Conservation (phyloP, 2,113 vertebrate species). For the Sinocyclocheilus rhinocerous region DNA sequence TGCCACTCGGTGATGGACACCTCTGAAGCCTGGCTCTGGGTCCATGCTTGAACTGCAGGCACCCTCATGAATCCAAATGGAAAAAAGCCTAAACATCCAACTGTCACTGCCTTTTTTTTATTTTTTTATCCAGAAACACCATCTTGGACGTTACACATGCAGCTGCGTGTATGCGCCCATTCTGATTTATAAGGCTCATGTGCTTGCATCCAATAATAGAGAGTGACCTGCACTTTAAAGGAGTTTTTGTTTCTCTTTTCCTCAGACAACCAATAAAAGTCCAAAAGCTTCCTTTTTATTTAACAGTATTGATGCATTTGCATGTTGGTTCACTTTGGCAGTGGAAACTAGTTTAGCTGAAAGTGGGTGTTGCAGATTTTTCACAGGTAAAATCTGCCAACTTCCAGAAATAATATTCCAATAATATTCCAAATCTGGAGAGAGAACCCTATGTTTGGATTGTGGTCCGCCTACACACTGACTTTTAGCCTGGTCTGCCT, state of each 20-base stretch:
- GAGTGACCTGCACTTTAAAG: neutral
- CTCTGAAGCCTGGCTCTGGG: conserved; percentile 55
- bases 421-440: conserved; percentile 42
- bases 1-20: conserved; percentile 58
- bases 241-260: neutral
- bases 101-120: neutral
- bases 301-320: neutral
- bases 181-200: conserved; percentile 18
- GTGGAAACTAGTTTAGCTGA: neutral
- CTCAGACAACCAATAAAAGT: neutral
- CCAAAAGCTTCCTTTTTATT: neutral
- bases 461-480: conserved; percentile 48
- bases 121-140: neutral
- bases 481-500: conserved; percentile 24
- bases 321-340: neutral
- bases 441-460: conserved; percentile 38
- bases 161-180: too few relatives aligned
- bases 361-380: conserved; percentile 1
- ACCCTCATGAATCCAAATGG: conserved; percentile 62
- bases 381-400: conserved; percentile 1
- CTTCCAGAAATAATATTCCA: conserved; percentile 34
- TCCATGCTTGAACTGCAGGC: conserved; percentile 50
- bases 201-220: neutral
- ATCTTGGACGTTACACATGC: neutral
- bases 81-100: conserved; percentile 49